phyloP scores from a whole-genome alignment of 2,113 vertebrate genomes.

The Xenotilapia longispinis region DNA sequence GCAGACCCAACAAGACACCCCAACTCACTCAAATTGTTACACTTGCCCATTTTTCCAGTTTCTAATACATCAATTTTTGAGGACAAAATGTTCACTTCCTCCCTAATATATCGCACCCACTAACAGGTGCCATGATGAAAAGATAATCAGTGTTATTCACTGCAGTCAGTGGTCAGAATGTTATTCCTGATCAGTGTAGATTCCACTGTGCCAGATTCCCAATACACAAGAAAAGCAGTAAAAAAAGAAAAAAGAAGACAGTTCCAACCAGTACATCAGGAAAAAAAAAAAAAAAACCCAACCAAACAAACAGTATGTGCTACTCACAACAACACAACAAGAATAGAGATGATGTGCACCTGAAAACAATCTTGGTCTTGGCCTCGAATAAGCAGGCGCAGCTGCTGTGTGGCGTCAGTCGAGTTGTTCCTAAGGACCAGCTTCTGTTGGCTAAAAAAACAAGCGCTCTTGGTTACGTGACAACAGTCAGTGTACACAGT shows the following conservation, averaged over 20 bases:
- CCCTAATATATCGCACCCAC: not conserved
- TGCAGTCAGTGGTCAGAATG: not conserved
- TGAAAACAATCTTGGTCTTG: conserved; percentile 97
- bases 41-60: not conserved
- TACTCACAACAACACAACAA: not conserved
- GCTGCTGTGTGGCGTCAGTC: conserved; percentile 72
- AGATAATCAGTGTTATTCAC: not conserved
- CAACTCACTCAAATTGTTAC: not conserved
- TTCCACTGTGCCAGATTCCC: not conserved
- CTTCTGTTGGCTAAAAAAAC: conserved; percentile 80
- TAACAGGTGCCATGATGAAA: not conserved
- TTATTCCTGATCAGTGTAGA: not conserved
- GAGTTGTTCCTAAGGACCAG: conserved; percentile 88
- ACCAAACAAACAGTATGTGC: not conserved
- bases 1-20: not conserved
- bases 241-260: not conserved
- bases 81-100: not conserved
- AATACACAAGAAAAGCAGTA: not conserved
- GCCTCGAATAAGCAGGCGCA: conserved; percentile 86
- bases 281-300: not conserved
- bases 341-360: conserved; percentile 61
- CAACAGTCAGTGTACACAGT: no score
- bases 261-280: not conserved
- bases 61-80: not conserved
- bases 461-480: not conserved